phyloP scores from a whole-genome alignment of 2,888 invertebrate genomes.

The Polymixis lichenea region DNA sequence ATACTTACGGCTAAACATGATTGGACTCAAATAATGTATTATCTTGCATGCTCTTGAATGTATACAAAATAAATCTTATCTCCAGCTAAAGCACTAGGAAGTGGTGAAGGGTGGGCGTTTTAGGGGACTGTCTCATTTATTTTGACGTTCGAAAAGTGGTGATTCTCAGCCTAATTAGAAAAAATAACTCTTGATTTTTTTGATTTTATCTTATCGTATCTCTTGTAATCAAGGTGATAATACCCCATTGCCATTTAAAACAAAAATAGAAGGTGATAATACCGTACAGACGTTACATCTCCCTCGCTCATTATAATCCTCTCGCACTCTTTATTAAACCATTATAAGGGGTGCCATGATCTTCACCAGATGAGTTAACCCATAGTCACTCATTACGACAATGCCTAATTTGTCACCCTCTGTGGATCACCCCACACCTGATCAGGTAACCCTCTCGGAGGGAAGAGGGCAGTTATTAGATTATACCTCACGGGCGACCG shows the following conservation, averaged over 20 bases:
- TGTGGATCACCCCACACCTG: constrained; percentile 56
- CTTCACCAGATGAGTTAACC: constrained; percentile 42
- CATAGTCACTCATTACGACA: constrained; percentile 50
- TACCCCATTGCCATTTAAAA: no score
- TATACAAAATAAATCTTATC: no score
- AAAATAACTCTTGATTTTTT: no score
- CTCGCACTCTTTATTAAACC: constrained; percentile 28
- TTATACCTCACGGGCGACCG: constrained; percentile 65
- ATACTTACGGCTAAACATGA: no score
- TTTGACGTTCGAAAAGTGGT: no score
- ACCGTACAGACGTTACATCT: not conserved
- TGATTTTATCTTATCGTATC: no score
- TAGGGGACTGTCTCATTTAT: no score
- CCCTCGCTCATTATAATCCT: constrained; percentile 11
- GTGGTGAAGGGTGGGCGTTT: no score
- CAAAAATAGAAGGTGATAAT: not conserved
- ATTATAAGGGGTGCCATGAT: constrained; percentile 62
- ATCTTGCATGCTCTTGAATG: no score
- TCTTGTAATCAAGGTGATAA: not conserved
- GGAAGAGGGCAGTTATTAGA: constrained; percentile 70
- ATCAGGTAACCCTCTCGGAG: constrained; percentile 64
- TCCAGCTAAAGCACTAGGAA: no score
- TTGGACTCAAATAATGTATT: no score
- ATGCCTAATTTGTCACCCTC: constrained; percentile 66
- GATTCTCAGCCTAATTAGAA: no score